These are phyloP conservation scores for Listronotus bonariensis DNA, from an alignment of 1,140 invertebrate species.

Conservation along the genomic window DNA sequence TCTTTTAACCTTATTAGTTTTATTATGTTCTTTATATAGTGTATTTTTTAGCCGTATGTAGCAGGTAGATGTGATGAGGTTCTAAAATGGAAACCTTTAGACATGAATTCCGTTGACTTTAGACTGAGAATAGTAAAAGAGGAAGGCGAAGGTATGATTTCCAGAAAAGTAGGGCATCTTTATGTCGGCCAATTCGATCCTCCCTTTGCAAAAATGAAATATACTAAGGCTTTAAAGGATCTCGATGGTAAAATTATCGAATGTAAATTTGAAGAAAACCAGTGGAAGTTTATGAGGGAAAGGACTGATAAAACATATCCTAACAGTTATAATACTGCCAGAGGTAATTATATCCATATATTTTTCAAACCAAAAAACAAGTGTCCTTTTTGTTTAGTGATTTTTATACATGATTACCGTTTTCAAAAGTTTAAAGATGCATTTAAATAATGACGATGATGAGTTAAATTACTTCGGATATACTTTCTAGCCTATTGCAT, in stretches of 20 bases:
- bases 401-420: no score
- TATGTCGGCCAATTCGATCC: constrained; percentile 73
- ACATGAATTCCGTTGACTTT: constrained; percentile 96
- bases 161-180: constrained; percentile 74
- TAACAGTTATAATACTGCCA: constrained; percentile 83
- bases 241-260: constrained; percentile 96
- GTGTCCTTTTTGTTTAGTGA: neutral
- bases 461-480: no score
- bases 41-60: constrained; percentile 73
- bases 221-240: constrained; percentile 75
- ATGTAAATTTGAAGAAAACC: constrained; percentile 77
- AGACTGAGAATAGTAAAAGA: constrained; percentile 79
- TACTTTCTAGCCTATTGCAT: no score
- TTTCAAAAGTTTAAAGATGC: no score
- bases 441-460: no score
- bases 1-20: no score
- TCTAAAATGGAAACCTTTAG: constrained; percentile 96
- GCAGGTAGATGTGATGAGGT: constrained; percentile 81
- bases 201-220: constrained; percentile 77
- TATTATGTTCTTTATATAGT: neutral
- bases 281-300: constrained; percentile 96
- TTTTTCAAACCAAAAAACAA: constrained; percentile 20
- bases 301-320: constrained; percentile 97
- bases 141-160: constrained; percentile 72
- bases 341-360: constrained; percentile 59